A percentile compares a stretch with the other conserved stretches of the same genome.
These are phyloP conservation scores for Macrotrachela quadricornifera DNA, from an alignment of 1,140 invertebrate genomes.

Conservation along the genomic window DNA sequence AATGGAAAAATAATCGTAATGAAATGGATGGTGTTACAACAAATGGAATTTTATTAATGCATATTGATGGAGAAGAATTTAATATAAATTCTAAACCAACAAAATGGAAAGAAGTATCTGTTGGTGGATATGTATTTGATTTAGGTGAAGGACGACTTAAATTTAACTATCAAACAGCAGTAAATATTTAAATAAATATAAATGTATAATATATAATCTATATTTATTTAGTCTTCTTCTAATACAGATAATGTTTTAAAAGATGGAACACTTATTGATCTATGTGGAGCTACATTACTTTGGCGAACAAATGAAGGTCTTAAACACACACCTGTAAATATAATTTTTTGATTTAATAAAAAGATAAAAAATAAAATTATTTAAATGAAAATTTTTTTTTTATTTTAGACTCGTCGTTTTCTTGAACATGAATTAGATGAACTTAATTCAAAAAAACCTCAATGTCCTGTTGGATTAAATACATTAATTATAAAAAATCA, in stretches of 20 bases:
- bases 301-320: constrained; percentile 91
- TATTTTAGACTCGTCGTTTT: constrained; percentile 57
- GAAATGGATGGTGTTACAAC: constrained; percentile 96
- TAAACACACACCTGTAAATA: constrained; percentile 50
- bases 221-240: neutral
- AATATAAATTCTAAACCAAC: constrained; percentile 25
- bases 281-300: constrained; percentile 91
- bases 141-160: constrained; percentile 67
- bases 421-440: constrained; percentile 77
- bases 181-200: too few species aligned
- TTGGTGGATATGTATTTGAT: constrained; percentile 81
- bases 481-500: constrained; percentile 48
- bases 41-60: constrained; percentile 82
- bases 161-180: constrained; percentile 54
- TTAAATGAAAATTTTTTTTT: neutral
- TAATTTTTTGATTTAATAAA: neutral
- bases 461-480: constrained; percentile 93
- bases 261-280: constrained; percentile 92
- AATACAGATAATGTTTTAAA: constrained; percentile 48
- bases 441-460: constrained; percentile 87
- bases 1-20: constrained; percentile 76
- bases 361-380: neutral
- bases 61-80: constrained; percentile 27
- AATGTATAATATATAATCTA: too few species aligned
- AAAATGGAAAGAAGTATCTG: constrained; percentile 85